Evolutionary conservation across 2,113 vertebrate genomes (phyloP).

Genomic region (Galeopterus variegatus): DNA sequence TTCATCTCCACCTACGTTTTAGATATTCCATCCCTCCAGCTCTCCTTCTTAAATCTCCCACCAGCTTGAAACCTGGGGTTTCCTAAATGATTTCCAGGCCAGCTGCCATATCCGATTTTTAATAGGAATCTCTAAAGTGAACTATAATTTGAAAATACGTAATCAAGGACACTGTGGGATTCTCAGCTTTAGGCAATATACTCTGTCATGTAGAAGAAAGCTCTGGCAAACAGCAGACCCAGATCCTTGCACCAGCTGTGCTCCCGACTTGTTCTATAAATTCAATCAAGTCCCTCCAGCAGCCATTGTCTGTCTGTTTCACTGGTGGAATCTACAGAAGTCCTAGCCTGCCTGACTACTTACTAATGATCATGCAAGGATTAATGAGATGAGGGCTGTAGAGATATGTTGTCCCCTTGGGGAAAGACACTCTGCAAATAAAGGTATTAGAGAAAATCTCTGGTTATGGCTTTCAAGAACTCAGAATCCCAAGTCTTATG

Average conservation of each 20-base stretch:
- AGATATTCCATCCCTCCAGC: neutral
- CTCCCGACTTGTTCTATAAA: constrained; percentile 57
- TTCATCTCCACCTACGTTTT: neutral
- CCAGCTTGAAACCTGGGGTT: constrained; percentile 74
- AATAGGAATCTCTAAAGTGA: constrained; percentile 80
- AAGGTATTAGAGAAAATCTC: constrained; percentile 75
- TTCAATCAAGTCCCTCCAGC: constrained; percentile 58
- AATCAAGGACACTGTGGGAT: constrained; percentile 82
- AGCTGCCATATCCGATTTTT: constrained; percentile 78
- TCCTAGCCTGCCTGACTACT: constrained; percentile 3
- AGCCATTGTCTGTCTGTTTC: constrained; percentile 57
- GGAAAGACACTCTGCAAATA: constrained; percentile 68
- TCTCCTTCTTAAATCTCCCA: constrained; percentile 67
- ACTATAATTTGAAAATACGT: constrained; percentile 81
- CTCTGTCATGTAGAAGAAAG: constrained; percentile 74
- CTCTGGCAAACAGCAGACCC: constrained; percentile 63
- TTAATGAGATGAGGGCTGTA: constrained; percentile 62
- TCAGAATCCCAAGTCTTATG: constrained; percentile 58
- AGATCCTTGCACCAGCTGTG: constrained; percentile 78
- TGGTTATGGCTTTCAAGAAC: constrained; percentile 55
- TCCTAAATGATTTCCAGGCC: constrained; percentile 81
- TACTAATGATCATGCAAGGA: constrained; percentile 30
- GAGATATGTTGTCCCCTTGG: constrained; percentile 19
- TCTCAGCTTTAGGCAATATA: constrained; percentile 83
- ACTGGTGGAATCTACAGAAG: constrained; percentile 62